phyloP scores from a whole-genome alignment of 2,888 invertebrate genomes.

The Phytoseiulus persimilis region DNA sequence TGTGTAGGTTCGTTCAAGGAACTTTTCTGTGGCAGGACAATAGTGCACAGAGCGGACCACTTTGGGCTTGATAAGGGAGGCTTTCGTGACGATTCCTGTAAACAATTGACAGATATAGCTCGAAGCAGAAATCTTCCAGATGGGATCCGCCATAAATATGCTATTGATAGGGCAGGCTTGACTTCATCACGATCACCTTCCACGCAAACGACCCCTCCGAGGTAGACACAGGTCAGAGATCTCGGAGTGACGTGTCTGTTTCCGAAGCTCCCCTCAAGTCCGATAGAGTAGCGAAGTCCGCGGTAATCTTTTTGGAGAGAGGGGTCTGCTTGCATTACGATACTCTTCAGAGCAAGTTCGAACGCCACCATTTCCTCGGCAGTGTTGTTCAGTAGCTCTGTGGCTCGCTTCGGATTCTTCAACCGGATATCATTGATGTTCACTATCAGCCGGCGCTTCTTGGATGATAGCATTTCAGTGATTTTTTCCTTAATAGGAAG shows the following conservation, averaged over 20 bases:
- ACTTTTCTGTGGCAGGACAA: slow-evolving; percentile 82
- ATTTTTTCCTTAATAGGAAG: slow-evolving; percentile 50
- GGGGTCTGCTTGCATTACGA: slow-evolving; percentile 70
- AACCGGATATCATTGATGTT: slow-evolving; percentile 87
- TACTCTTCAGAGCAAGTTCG: slow-evolving; percentile 81
- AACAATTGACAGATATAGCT: not conserved
- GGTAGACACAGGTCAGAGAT: slow-evolving; percentile 70
- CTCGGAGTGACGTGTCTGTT: slow-evolving; percentile 92
- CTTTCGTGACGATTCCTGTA: slow-evolving; percentile 46
- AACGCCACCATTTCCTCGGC: slow-evolving; percentile 88
- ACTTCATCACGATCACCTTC: slow-evolving; percentile 66
- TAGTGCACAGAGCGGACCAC: slow-evolving; percentile 93
- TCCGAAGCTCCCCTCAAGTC: slow-evolving; percentile 95
- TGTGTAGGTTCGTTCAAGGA: slow-evolving; percentile 83
- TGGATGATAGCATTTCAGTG: slow-evolving; percentile 80
- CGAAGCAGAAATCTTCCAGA: no score
- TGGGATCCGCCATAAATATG: no score
- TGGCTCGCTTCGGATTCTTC: slow-evolving; percentile 70
- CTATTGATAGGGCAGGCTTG: no score
- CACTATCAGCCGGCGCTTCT: slow-evolving; percentile 67
- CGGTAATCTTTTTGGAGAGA: slow-evolving; percentile 49
- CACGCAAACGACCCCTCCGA: slow-evolving; percentile 89
- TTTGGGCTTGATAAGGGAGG: slow-evolving; percentile 83
- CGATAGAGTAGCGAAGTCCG: slow-evolving; percentile 63
- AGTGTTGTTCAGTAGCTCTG: slow-evolving; percentile 65